phyloP scores from a whole-genome alignment of 2,797 vertebrate genomes.

The Vultur gryphus region DNA sequence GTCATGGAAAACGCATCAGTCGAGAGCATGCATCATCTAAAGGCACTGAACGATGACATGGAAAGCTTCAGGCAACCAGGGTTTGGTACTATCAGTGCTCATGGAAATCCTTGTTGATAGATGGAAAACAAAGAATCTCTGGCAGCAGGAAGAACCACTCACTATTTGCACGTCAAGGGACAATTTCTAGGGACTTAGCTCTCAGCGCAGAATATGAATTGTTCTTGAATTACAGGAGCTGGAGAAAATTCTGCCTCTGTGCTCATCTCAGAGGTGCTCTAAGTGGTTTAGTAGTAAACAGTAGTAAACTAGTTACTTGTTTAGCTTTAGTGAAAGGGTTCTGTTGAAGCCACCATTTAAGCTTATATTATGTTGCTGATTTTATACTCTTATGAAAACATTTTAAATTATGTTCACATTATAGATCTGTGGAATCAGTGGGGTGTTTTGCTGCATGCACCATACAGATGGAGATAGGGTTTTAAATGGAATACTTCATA shows the following conservation, averaged over 20 bases:
- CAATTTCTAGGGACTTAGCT: not conserved
- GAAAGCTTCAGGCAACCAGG: not conserved
- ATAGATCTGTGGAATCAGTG: not conserved
- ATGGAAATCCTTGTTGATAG: not conserved
- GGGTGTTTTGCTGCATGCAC: not conserved
- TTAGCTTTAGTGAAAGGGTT: not conserved
- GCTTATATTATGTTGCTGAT: not conserved
- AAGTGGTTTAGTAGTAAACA: not conserved
- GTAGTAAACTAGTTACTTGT: not conserved
- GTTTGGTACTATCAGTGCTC: not conserved
- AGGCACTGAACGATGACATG: not conserved
- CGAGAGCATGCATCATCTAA: not conserved
- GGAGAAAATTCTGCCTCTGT: not conserved
- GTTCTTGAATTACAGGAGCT: not conserved
- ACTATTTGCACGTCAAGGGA: not conserved
- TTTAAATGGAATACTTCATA: not conserved
- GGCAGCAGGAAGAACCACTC: not conserved
- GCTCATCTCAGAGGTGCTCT: not conserved
- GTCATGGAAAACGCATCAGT: not conserved
- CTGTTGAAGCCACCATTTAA: not conserved
- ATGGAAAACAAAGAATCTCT: not conserved
- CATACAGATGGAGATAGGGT: not conserved
- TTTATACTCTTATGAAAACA: not conserved
- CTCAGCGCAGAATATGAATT: not conserved
- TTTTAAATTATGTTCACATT: not conserved